phyloP scores from a whole-genome alignment of 2,113 vertebrate genomes.

The Channa maculata region DNA sequence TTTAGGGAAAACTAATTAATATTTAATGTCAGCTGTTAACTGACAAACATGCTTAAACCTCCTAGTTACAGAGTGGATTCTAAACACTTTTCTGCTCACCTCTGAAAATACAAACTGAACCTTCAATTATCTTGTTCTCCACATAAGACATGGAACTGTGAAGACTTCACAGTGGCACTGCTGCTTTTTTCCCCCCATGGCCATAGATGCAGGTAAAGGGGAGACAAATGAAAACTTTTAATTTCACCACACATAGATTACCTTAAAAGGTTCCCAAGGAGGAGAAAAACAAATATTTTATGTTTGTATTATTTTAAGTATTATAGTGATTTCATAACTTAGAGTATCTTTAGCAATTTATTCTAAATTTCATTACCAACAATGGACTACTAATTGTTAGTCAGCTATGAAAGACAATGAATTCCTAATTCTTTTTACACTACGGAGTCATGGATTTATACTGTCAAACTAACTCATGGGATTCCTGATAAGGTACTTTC shows the following conservation, averaged over 20 bases:
- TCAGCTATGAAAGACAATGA: no score
- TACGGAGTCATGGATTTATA: no score
- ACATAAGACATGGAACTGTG: conserved; percentile 12
- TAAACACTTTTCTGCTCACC: neutral
- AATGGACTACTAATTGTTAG: no score
- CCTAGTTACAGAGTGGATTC: neutral
- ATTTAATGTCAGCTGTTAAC: neutral
- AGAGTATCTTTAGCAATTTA: no score
- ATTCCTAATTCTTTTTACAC: no score
- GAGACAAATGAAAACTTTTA: conserved; percentile 51
- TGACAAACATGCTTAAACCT: neutral
- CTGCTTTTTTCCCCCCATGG: conserved; percentile 10
- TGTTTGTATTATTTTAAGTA: no score
- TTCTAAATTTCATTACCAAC: no score
- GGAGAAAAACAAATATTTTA: conserved; percentile 7
- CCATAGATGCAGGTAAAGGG: conserved; percentile 40
- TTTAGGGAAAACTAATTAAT: no score
- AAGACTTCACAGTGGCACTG: conserved; percentile 4
- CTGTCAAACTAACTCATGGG: no score
- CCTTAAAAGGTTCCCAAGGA: conserved; percentile 55
- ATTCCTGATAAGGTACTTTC: no score
- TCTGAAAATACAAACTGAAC: neutral
- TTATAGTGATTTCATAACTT: no score
- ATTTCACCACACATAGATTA: conserved; percentile 30
- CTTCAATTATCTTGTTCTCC: neutral